Evolutionary conservation across 2,113 vertebrate species (phyloP).

Genomic region (Lonchura striata): DNA sequence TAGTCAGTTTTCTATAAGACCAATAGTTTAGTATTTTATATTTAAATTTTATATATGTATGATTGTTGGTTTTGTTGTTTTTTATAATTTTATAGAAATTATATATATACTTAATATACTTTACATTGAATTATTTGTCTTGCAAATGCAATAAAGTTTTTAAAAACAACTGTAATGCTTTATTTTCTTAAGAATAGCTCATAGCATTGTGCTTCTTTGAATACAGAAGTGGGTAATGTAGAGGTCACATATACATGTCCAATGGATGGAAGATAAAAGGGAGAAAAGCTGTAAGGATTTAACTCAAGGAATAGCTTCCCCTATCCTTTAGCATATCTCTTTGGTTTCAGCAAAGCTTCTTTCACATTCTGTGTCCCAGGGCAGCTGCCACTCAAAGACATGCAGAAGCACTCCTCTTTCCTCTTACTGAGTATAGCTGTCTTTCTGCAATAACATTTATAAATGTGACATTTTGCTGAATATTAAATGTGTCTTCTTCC

Average conservation of each 20-base stretch:
- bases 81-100: background rate
- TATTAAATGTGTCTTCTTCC: slow-evolving; percentile 28
- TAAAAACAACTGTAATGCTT: background rate
- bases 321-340: background rate
- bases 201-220: background rate
- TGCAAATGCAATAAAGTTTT: background rate
- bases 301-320: background rate
- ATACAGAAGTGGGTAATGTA: background rate
- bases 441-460: background rate
- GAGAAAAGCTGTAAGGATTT: background rate
- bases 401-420: background rate
- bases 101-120: background rate
- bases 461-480: background rate
- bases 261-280: background rate
- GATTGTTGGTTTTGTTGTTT: background rate
- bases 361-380: background rate
- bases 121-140: background rate
- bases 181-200: background rate
- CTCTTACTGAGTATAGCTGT: background rate
- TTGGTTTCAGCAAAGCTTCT: background rate
- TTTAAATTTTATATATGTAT: background rate
- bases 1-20: background rate
- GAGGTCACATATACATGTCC: background rate
- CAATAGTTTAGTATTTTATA: background rate
- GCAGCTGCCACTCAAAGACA: background rate